Base-by-base conservation (phyloP, 2,888 invertebrate species). In the Lordiphosa fenestrarum region DNA sequence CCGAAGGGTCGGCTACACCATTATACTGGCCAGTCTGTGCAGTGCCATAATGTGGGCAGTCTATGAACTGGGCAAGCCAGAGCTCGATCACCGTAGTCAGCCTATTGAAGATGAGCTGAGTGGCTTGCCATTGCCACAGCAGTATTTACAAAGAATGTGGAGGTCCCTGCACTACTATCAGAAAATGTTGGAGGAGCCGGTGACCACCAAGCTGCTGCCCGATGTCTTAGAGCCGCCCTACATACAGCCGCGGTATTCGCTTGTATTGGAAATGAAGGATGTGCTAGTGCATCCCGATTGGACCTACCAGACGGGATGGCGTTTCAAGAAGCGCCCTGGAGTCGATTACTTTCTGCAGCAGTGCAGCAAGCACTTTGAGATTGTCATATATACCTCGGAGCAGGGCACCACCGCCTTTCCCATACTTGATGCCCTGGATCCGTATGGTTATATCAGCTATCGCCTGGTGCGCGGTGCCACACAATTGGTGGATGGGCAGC, bases 301-400 rank as follows among this genome's bases (percentile, higher is more conserved):
- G 99, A 98, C 98, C 88, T 98, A 98, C 87, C 94, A 95, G 89
- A 98, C 98, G 64, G 98, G 98, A 1, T 99, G 98, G 98, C 93
- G 99, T 75, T 99, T 99, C 89, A 98, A 98, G 90, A 99, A 99
- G 90, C 93, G 99, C 39, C 99, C 99, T 0, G 98, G 97, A 30
- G 93, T 99, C 0, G 98, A 99, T 85, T 94, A 96, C 82, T 98
- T 99, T 88, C 91, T 99, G 23, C 95, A 97, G 85, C 93, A 96
- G 63, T 92, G 96, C 42, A 94, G 95, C 10, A 94, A 94, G 56
- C 94, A 97, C 12, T 99, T 96, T 90, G 99, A 99, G 91, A 94
- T 98, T 69, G 97, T 99, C 5, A 94, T 99, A 56, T 99, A 96
- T 89, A 99, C 99, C 0, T 94, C 95, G 5, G 99, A 99, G 89